phyloP scores from a whole-genome alignment of 2,113 vertebrate species.

The Corythornis cristatus region DNA sequence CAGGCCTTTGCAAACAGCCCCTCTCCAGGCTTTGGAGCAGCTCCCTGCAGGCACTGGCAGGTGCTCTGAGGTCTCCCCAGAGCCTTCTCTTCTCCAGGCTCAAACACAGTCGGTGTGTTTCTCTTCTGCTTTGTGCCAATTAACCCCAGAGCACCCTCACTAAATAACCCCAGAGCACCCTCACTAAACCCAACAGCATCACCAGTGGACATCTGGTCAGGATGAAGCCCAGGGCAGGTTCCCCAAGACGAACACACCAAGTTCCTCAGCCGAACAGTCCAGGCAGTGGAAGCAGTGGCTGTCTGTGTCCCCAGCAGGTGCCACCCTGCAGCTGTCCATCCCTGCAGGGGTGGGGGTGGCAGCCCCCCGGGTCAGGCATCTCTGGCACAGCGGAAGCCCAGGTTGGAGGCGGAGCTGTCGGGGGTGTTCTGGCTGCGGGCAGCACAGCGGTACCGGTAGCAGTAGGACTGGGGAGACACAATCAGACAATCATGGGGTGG shows the following conservation, averaged over 20 bases:
- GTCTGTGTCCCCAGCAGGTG: background rate
- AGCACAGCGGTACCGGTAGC: conserved; percentile 95
- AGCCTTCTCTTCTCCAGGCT: no score
- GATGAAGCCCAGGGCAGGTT: background rate
- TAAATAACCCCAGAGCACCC: background rate
- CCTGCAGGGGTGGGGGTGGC: fast-evolving
- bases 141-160: background rate
- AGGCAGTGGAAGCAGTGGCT: fast-evolving
- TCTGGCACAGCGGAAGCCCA: conserved; percentile 90
- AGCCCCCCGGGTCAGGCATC: background rate
- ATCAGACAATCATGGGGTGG: no score
- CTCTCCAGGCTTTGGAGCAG: no score
- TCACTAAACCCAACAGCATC: background rate
- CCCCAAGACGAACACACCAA: background rate
- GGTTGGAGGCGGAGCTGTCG: conserved; percentile 93
- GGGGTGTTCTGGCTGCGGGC: conserved; percentile 96
- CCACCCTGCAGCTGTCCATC: fast-evolving
- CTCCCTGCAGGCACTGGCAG: no score
- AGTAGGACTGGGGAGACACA: conserved; percentile 84
- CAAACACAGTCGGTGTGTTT: background rate
- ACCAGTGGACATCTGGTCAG: background rate
- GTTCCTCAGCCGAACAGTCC: background rate
- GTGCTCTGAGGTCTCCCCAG: no score
- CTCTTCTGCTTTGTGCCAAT: background rate
- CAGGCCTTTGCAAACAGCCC: no score